Percentiles rank a stretch among this genome's conserved stretches.
phyloP scores from a whole-genome alignment of 2,888 invertebrate species.

The Acleris sparsana region DNA sequence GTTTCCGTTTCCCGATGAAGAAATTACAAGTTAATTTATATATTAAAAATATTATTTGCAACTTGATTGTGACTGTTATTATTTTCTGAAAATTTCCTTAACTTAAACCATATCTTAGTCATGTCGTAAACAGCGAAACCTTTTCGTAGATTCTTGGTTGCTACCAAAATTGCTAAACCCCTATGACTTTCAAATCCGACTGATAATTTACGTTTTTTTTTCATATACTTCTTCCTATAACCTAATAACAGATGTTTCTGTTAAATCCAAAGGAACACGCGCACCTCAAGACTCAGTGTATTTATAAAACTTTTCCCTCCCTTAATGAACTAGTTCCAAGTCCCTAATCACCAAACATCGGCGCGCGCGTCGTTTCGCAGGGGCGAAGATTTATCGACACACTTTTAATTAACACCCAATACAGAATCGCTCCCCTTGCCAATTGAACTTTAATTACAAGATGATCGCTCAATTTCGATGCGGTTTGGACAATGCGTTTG shows the following conservation, averaged over 20 bases:
- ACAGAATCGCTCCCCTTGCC: constrained; percentile 46
- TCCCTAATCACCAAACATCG: constrained; percentile 47
- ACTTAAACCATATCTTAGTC: too few relatives aligned
- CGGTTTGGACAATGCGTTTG: constrained; percentile 27
- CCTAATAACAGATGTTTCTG: too few relatives aligned
- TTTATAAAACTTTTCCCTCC: constrained; percentile 39
- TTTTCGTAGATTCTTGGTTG: too few relatives aligned
- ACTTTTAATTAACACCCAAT: constrained; percentile 71
- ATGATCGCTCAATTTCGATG: constrained; percentile 56
- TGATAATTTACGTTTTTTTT: too few relatives aligned
- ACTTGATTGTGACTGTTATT: too few relatives aligned
- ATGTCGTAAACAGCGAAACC: too few relatives aligned
- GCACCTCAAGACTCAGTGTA: neutral
- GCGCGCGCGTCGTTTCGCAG: constrained; percentile 72
- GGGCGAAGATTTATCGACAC: constrained; percentile 70
- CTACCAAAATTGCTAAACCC: too few relatives aligned
- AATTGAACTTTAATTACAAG: constrained; percentile 49
- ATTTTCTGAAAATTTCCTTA: too few relatives aligned
- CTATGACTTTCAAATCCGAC: too few relatives aligned
- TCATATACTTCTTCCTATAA: too few relatives aligned
- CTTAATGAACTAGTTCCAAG: constrained; percentile 31
- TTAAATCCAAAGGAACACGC: neutral
- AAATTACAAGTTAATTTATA: neutral
- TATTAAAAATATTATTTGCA: too few relatives aligned
- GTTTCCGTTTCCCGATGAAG: constrained; percentile 11